These are phyloP conservation scores for Notocelia uddmanniana DNA, from an alignment of 2,888 invertebrate species.

Conservation along the genomic window DNA sequence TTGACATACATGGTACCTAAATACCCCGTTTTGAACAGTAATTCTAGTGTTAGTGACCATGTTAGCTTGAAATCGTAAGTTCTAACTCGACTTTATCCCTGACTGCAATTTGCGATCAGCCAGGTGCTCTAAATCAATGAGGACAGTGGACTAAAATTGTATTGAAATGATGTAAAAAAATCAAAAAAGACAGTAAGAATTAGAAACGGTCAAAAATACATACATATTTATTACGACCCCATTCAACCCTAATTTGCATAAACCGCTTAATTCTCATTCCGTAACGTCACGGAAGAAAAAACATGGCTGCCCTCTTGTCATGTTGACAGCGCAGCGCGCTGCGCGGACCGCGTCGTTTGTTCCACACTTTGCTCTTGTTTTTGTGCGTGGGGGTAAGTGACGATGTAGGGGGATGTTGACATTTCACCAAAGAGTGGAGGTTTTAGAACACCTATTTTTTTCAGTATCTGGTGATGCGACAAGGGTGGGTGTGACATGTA, in stretches of 20 bases:
- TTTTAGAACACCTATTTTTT: conserved; percentile 3
- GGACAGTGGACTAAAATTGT: not conserved
- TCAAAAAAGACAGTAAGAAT: not conserved
- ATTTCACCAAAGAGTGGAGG: conserved; percentile 1
- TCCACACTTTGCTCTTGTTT: conserved; percentile 35
- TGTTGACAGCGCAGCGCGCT: conserved; percentile 42
- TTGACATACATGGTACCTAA: too few relatives aligned
- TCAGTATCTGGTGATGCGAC: not conserved
- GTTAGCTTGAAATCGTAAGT: too few relatives aligned
- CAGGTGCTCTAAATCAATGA: not conserved
- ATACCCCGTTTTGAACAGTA: too few relatives aligned
- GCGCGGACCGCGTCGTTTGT: conserved; percentile 36
- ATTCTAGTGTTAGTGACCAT: too few relatives aligned
- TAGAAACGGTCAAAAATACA: not conserved
- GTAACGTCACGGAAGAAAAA: conserved; percentile 39
- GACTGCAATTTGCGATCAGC: too few relatives aligned
- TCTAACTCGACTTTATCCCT: too few relatives aligned
- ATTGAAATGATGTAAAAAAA: not conserved
- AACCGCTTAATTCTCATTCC: conserved; percentile 38
- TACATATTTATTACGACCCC: not conserved
- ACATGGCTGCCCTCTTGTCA: conserved; percentile 43
- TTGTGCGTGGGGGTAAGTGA: conserved; percentile 24
- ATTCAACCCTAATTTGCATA: conserved; percentile 35
- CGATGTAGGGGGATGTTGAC: conserved; percentile 24
- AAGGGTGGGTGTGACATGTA: not conserved